phyloP scores from a whole-genome alignment of 2,888 invertebrate species.

The Dasypolia templi region DNA sequence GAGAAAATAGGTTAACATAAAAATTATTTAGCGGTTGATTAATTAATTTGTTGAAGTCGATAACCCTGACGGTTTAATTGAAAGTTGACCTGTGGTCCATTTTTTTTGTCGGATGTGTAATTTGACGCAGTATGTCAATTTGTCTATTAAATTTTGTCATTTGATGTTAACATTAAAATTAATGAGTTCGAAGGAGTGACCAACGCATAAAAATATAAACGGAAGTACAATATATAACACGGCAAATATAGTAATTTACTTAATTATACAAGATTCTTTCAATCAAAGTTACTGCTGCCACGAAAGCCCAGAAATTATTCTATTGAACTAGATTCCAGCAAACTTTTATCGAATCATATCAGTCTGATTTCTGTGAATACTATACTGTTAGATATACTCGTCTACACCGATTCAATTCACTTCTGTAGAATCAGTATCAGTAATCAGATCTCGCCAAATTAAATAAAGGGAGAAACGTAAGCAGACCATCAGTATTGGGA shows the following conservation, averaged over 20 bases:
- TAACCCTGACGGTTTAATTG: conserved; percentile 58
- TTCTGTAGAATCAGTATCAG: neutral
- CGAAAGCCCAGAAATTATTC: conserved; percentile 2
- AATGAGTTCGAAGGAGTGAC: conserved; percentile 18
- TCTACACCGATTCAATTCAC: neutral
- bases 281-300: neutral
- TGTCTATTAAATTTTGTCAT: conserved; percentile 24
- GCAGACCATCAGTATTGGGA: neutral
- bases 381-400: neutral
- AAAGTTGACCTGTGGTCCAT: conserved; percentile 60
- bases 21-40: conserved; percentile 29
- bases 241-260: neutral
- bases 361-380: conserved; percentile 47
- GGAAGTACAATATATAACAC: neutral
- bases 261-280: neutral
- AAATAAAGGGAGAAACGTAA: neutral
- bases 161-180: conserved; percentile 24
- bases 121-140: conserved; percentile 43
- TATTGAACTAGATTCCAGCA: conserved; percentile 27
- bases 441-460: neutral
- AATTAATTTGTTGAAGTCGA: conserved; percentile 52
- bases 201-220: neutral
- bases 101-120: conserved; percentile 61
- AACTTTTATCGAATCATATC: conserved; percentile 50
- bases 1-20: conserved; percentile 38